Evolutionary conservation across 2,797 vertebrate species (phyloP), one percentile per base, ranked within the genome.

Genomic region (Spheniscus humboldti): DNA sequence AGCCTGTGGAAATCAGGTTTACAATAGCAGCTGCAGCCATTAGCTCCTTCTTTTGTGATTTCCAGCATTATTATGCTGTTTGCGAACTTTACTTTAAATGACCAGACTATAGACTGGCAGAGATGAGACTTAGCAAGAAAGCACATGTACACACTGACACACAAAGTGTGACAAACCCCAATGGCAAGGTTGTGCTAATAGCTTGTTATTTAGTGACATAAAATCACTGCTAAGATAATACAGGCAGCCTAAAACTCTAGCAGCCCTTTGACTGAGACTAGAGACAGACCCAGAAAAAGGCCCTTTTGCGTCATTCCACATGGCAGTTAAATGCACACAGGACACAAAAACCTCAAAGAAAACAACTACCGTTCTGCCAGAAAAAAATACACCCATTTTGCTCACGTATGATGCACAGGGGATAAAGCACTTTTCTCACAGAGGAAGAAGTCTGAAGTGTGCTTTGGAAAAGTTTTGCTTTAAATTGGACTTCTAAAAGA

Each of bases 1-100:
- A 92, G 96, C 79, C 95, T 93, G 96, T 97, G 96, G 81, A 97
- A 98, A 97, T 97, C 74, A 90, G 95, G 89, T 90, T 95, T 95
- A 95, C 96, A 97, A 97, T 94, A 95, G 97, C 95, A 97, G 94
- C 94, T 92, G 84, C 84, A 93, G 82, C 87, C 95, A 91, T 97
- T 97, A 97, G 55, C 89, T 95, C 62, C 67, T 92, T 90, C 96
- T 93, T 98, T 97, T 96, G 97, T 98, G 94, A 86, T 92, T 80
- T 82, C 66, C 81, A 96, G 94, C 93, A 97, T 98, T 97, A 97
- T 93, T 92, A 94, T 96, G 95, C 93, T 88, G 94, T 90, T 97
- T 96, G 94, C 56, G 31, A 95, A 91, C 92, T 94, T 95, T 1
- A 3, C 55, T 95, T 95, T 90, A 87, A 96, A 86, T 87, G 66